Conservation (phyloP, 2,888 invertebrate genomes). For the Phengaris alcon region DNA sequence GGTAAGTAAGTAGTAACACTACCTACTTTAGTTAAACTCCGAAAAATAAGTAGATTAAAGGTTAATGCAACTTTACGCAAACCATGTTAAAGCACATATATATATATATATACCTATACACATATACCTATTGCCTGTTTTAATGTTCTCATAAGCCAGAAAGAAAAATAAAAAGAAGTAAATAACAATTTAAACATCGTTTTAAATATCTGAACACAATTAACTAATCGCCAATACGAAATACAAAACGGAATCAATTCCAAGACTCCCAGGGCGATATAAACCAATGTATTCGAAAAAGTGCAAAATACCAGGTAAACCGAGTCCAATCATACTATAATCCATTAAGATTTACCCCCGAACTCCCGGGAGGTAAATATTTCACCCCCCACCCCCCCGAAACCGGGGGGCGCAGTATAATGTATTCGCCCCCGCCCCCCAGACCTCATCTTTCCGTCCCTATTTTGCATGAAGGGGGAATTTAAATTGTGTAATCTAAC, state of each 20-base stretch:
- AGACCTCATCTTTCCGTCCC: constrained; percentile 76
- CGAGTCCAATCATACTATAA: constrained; percentile 74
- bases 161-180: too few species aligned
- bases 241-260: constrained; percentile 28
- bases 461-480: constrained; percentile 79
- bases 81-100: too few species aligned
- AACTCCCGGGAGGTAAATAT: constrained; percentile 77
- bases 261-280: constrained; percentile 46
- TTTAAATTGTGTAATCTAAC: constrained; percentile 80
- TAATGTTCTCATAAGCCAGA: too few species aligned
- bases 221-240: constrained; percentile 44
- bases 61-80: too few species aligned
- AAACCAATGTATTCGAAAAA: constrained; percentile 53
- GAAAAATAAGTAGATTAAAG: too few species aligned
- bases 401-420: constrained; percentile 52
- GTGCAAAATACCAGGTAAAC: constrained; percentile 65
- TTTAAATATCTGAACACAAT: constrained; percentile 29
- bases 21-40: too few species aligned
- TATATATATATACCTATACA: too few species aligned
- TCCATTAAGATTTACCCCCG: constrained; percentile 77
- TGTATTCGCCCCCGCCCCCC: constrained; percentile 65
- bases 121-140: too few species aligned
- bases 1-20: too few species aligned
- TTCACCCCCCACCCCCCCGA: constrained; percentile 54
- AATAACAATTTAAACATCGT: too few species aligned